phyloP scores from a whole-genome alignment of 2,113 vertebrate genomes.

The Zosterops japonicus region DNA sequence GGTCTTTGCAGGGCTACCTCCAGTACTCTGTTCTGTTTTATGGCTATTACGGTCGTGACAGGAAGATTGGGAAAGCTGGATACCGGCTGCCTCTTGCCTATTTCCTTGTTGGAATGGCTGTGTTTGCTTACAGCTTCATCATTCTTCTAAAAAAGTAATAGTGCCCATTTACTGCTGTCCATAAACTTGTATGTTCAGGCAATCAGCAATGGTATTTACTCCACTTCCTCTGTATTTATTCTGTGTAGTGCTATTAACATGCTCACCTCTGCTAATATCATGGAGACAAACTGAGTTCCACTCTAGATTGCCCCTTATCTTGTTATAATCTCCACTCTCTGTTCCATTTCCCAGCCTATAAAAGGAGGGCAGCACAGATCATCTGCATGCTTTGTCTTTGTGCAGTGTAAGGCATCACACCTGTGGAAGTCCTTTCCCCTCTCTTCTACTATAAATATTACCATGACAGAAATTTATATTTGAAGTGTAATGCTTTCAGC shows the following conservation, averaged over 20 bases:
- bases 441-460: not conserved
- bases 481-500: not conserved
- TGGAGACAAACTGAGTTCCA: not conserved
- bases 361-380: not conserved
- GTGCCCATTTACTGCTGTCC: not conserved
- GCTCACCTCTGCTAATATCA: not conserved
- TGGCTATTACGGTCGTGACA: conserved; percentile 90
- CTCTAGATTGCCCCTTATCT: not conserved
- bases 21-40: conserved; percentile 98
- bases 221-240: not conserved
- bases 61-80: conserved; percentile 89
- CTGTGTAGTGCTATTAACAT: not conserved
- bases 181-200: not conserved
- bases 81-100: conserved; percentile 94
- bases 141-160: conserved; percentile 93
- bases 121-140: conserved; percentile 98
- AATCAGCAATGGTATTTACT: not conserved
- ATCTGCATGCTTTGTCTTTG: not conserved
- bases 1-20: conserved; percentile 88
- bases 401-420: not conserved
- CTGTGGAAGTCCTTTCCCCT: not conserved
- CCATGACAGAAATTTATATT: not conserved
- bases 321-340: not conserved
- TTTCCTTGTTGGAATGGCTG: conserved; percentile 97
- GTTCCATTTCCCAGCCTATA: not conserved